Conservation (phyloP, 2,113 vertebrate species). For the Oncorhynchus gorbuscha region DNA sequence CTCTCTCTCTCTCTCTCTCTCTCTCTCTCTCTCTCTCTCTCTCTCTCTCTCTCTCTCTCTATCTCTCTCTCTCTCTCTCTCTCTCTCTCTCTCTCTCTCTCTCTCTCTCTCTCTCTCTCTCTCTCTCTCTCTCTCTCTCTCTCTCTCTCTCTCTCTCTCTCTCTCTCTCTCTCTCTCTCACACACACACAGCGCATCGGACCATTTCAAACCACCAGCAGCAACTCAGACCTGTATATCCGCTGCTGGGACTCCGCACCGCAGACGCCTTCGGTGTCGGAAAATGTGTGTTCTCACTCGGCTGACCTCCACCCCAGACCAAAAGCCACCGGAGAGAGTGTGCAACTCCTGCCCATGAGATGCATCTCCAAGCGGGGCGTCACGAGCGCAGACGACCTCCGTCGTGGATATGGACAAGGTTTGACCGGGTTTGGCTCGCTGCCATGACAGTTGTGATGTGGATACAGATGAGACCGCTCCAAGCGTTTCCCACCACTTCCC, state of each 20-base stretch:
- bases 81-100: no score
- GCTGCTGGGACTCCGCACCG: not conserved
- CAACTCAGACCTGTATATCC: not conserved
- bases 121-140: no score
- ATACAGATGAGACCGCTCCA: conserved; percentile 66
- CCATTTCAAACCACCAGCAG: not conserved
- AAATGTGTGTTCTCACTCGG: conserved; percentile 6
- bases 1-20: no score
- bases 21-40: no score
- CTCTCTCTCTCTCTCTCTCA: not conserved
- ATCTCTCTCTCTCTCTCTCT: no score
- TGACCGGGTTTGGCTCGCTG: conserved; percentile 22
- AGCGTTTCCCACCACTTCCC: conserved; percentile 79
- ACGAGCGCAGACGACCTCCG: conserved; percentile 13
- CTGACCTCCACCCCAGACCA: not conserved
- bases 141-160: no score
- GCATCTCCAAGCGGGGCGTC: conserved; percentile 19
- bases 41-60: no score
- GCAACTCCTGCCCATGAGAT: conserved; percentile 22
- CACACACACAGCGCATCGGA: not conserved
- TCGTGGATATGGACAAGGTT: conserved; percentile 18
- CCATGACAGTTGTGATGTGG: conserved; percentile 11
- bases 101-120: no score
- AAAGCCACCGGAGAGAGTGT: not conserved
- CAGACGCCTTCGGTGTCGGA: not conserved